Percentiles rank a stretch among this genome's conserved stretches.
phyloP scores from a whole-genome alignment of 2,113 vertebrate genomes.

The Microcebus ravelobensis region DNA sequence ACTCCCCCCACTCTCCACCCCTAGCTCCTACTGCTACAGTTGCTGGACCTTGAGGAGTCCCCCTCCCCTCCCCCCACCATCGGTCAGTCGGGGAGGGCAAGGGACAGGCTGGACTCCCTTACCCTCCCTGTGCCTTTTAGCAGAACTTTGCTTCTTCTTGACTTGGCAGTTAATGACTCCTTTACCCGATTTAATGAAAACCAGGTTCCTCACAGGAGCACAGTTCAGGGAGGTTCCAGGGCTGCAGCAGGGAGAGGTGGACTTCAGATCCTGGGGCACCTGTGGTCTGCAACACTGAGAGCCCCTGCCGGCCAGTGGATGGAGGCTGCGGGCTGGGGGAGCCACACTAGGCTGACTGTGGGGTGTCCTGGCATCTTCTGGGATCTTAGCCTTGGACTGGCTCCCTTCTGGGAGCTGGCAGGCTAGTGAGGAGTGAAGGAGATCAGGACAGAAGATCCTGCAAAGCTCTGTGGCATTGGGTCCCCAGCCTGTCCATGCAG shows the following conservation, averaged over 20 bases:
- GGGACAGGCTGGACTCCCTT: constrained; percentile 35
- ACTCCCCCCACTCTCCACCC: constrained; percentile 70
- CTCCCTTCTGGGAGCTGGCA: neutral
- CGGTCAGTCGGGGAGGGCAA: constrained; percentile 46
- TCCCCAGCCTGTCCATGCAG: neutral
- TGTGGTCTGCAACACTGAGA: neutral
- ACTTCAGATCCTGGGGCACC: neutral
- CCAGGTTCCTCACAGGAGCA: neutral
- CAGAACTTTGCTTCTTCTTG: constrained; percentile 43
- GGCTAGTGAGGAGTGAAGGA: neutral
- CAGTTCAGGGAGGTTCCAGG: neutral
- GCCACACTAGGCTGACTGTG: neutral
- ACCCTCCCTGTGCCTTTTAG: constrained; percentile 39
- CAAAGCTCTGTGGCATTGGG: neutral
- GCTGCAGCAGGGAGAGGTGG: neutral
- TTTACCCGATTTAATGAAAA: constrained; percentile 56
- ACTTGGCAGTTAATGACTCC: constrained; percentile 43
- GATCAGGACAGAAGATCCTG: neutral
- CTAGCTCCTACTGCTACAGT: constrained; percentile 37
- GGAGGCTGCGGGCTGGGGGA: neutral
- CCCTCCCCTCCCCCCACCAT: neutral
- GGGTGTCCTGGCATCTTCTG: neutral
- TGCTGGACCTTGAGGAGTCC: constrained; percentile 59
- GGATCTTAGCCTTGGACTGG: neutral
- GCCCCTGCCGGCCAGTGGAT: neutral